A percentile compares a stretch with the other conserved stretches of the same genome.
Conservation (phyloP, 2,113 vertebrate species). For the Catagonus wagneri region DNA sequence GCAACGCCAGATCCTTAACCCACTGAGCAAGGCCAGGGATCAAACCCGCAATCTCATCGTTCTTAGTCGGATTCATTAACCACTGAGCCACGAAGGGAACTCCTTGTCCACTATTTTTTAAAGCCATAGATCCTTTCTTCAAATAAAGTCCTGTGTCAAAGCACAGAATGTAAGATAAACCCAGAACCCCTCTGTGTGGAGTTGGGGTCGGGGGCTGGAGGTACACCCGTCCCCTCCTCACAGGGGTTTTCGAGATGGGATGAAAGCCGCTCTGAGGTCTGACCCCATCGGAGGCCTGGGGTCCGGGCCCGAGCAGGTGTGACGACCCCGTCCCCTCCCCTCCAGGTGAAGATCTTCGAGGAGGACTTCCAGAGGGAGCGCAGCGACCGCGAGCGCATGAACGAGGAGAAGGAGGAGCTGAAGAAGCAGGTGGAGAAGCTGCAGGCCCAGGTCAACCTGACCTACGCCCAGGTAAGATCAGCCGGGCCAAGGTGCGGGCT, state of each 20-base stretch:
- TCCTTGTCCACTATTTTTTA: too few species aligned
- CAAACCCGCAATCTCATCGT: too few species aligned
- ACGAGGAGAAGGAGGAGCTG: conserved; percentile 98
- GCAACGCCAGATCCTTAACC: too few species aligned
- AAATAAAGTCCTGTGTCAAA: neutral
- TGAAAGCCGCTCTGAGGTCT: neutral
- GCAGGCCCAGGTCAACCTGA: conserved; percentile 94
- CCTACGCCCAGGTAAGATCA: conserved; percentile 91
- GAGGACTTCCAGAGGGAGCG: conserved; percentile 98
- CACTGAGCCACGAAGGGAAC: too few species aligned
- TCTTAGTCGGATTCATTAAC: too few species aligned
- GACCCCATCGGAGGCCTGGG: neutral
- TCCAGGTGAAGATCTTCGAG: conserved; percentile 98
- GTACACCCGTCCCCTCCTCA: neutral
- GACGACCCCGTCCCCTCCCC: neutral
- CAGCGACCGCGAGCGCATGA: conserved; percentile 98
- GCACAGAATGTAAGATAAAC: neutral
- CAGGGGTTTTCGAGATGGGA: rapidly evolving
- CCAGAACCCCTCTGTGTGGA: neutral
- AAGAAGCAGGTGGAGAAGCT: conserved; percentile 95
- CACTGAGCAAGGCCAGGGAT: too few species aligned
- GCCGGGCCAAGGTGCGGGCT: neutral
- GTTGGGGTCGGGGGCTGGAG: neutral
- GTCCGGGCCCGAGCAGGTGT: neutral
- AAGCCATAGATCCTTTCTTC: neutral